A percentile compares a stretch with the other conserved stretches of the same genome.
Evolutionary conservation across 2,888 invertebrate genomes (phyloP).

Genomic region (Philereme vetulata): DNA sequence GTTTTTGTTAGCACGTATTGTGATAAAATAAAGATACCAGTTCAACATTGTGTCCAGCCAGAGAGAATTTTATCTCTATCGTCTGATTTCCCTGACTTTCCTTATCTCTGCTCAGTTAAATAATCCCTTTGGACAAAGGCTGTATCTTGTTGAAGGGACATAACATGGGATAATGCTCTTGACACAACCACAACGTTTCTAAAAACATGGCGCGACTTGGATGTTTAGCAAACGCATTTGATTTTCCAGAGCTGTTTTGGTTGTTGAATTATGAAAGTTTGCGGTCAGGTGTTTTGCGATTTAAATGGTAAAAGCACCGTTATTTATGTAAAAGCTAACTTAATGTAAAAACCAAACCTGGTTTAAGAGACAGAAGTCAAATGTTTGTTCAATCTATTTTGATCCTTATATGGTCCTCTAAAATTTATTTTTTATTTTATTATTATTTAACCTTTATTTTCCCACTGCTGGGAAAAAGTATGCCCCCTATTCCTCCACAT

Average conservation of each 20-base stretch:
- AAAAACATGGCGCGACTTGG: slow-evolving; percentile 16
- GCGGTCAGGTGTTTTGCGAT: too few relatives aligned
- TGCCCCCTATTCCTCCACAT: too few relatives aligned
- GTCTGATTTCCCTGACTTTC: slow-evolving; percentile 28
- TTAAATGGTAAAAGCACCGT: too few relatives aligned
- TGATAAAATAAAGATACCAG: slow-evolving; percentile 19
- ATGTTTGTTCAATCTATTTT: too few relatives aligned
- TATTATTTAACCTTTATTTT: too few relatives aligned
- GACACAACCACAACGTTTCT: slow-evolving; percentile 17
- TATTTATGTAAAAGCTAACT: too few relatives aligned
- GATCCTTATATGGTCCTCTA: too few relatives aligned
- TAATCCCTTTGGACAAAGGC: slow-evolving; percentile 32
- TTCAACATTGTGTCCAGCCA: slow-evolving; percentile 18
- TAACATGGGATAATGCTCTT: slow-evolving; percentile 33
- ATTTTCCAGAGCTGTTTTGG: neutral
- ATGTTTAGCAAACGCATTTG: slow-evolving; percentile 11
- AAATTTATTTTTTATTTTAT: too few relatives aligned
- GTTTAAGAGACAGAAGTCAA: too few relatives aligned
- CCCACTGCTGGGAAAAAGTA: too few relatives aligned
- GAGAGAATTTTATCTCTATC: slow-evolving; percentile 22
- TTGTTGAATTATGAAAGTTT: neutral
- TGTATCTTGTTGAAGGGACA: slow-evolving; percentile 30
- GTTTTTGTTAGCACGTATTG: too few relatives aligned
- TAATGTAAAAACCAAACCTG: too few relatives aligned
- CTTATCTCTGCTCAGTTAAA: slow-evolving; percentile 33